Conservation (phyloP, 1,140 invertebrate species). For the Metopolophium dirhodum region DNA sequence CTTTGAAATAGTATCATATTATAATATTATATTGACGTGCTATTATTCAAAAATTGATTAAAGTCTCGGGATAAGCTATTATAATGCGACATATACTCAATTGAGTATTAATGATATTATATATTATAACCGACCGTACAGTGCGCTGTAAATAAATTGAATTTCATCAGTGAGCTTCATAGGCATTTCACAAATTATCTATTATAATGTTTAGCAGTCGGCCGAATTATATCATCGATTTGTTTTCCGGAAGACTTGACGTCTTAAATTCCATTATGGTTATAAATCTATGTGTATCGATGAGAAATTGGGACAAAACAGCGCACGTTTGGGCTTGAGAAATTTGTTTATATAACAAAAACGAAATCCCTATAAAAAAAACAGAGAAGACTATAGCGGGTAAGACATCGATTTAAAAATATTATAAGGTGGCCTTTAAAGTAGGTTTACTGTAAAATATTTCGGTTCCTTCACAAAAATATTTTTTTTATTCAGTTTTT, state of each 20-base stretch:
- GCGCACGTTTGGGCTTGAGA: background rate
- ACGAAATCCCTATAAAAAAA: background rate
- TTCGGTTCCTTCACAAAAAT: background rate
- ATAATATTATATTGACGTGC: background rate
- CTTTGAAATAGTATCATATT: background rate
- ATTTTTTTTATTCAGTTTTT: background rate
- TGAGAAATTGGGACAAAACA: background rate
- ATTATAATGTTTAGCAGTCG: background rate
- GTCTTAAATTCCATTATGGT: background rate
- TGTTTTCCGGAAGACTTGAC: background rate
- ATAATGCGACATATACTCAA: background rate
- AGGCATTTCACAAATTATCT: background rate
- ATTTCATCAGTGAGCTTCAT: background rate
- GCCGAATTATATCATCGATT: constrained; percentile 25
- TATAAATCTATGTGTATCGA: background rate
- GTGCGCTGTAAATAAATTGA: constrained; percentile 15
- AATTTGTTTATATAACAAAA: background rate
- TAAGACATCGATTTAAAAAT: background rate
- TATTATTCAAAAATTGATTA: background rate
- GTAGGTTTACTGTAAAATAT: background rate
- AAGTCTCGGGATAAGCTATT: background rate
- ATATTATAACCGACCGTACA: background rate
- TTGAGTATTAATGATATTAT: background rate
- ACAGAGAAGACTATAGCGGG: background rate
- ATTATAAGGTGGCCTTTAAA: background rate